A percentile compares a stretch with the other conserved stretches of the same genome.
These are phyloP conservation scores for Noctuana brunneofusca DNA, from an alignment of 2,888 invertebrate genomes.

Conservation along the genomic window DNA sequence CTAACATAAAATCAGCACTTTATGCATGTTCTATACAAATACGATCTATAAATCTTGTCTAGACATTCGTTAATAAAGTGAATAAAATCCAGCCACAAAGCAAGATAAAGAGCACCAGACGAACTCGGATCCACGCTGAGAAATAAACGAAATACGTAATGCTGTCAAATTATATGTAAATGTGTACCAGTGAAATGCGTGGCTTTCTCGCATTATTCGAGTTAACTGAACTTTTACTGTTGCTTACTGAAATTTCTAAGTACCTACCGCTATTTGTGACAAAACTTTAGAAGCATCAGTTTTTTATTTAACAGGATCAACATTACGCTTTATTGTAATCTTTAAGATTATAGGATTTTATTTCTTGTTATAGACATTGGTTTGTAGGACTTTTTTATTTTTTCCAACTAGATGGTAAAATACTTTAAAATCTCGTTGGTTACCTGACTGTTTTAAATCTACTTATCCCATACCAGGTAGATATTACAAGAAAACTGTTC, in stretches of 20 bases:
- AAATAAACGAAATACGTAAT: constrained; percentile 35
- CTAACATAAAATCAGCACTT: not conserved
- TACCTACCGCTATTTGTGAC: constrained; percentile 4
- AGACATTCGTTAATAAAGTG: constrained; percentile 26
- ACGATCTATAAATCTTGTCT: constrained; percentile 24
- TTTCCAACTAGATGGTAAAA: no score
- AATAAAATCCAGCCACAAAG: constrained; percentile 27
- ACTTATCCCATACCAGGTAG: no score
- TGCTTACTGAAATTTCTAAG: constrained; percentile 2
- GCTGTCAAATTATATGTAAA: constrained; percentile 39
- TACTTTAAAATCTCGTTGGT: no score
- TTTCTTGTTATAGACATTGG: no score
- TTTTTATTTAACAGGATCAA: not conserved
- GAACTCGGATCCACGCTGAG: constrained; percentile 10
- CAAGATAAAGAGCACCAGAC: constrained; percentile 19
- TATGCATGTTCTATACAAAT: not conserved
- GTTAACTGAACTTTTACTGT: constrained; percentile 31
- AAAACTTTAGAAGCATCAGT: not conserved
- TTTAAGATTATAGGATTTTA: no score
- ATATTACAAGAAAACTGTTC: no score
- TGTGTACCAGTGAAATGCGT: constrained; percentile 37
- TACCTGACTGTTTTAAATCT: no score
- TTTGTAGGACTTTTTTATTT: no score
- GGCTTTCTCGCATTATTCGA: constrained; percentile 43
- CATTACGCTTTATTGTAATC: not conserved